Base-by-base conservation (phyloP, 2,888 invertebrate species). In the Zootermopsis nevadensis region DNA sequence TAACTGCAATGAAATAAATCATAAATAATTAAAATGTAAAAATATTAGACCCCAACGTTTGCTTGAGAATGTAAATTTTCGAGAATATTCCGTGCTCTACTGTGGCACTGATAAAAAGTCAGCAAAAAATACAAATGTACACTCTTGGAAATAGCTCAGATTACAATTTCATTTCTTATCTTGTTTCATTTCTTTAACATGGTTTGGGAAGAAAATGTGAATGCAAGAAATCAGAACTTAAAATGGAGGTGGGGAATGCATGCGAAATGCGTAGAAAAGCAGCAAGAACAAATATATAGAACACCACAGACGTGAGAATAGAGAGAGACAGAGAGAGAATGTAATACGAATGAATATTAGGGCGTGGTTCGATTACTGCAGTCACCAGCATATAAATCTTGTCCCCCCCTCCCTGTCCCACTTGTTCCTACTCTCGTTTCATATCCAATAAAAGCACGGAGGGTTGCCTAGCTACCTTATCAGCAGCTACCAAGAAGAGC, bases 361-460 rank as follows among this genome's bases (percentile, higher is more conserved):
- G 67, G 67, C 67, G 67, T 67, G 67, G 67, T 67, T 67, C 67
- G 67, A 67, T 67, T 67, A 67, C 67, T 31, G 67, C 67, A 67
- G 67, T 67, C 30, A 67, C 30, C 27, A 67, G 30, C 67, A 67
- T 67, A 67, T 67, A 67, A 67, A 67, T 67, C 67, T 67, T 67
- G 7, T 67, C 30, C 30, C 67, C 30, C 19, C 19, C 22, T 55
- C 22, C 55, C 55, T 22, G n/a, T n/a, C 55, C 22, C 22, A 24
- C 55, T 55, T 55, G 15, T 55, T 6, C 55, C 55, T 55, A 6
- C 55, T 22, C 48, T 22, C 55, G 6, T 55, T 55, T 22, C 55
- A 55, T 22, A 55, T 55, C 67, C 67, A 67, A 67, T 67, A 67
- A 67, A 67, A 67, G 67, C 67, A 31, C 67, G 27, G 67, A 15